Percentiles rank a stretch among this genome's conserved stretches.
Evolutionary conservation across 2,113 vertebrate species (phyloP).

Genomic region (Sclerurus mexicanus): DNA sequence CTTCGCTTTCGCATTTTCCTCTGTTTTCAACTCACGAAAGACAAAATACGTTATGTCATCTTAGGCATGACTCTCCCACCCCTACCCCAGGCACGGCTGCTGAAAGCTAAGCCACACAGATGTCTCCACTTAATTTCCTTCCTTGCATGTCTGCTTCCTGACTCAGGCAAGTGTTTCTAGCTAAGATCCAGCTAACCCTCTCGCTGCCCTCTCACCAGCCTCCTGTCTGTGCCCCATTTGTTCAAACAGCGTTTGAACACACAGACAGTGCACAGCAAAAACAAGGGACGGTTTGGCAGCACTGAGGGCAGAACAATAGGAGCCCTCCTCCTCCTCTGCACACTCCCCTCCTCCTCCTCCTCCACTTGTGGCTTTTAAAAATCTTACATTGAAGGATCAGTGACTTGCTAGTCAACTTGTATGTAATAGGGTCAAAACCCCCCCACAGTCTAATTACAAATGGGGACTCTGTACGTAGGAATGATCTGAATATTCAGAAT

Average conservation of each 20-base stretch:
- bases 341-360: not conserved
- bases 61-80: constrained; percentile 37
- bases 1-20: constrained; percentile 48
- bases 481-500: not conserved
- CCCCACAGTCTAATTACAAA: not conserved
- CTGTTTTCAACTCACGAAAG: constrained; percentile 57
- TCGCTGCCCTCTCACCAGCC: not conserved
- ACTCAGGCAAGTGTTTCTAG: constrained; percentile 8
- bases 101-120: constrained; percentile 48
- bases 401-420: not conserved
- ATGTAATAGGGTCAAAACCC: not conserved
- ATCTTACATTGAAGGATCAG: not conserved
- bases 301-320: constrained; percentile 49
- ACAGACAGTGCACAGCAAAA: constrained; percentile 10
- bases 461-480: not conserved
- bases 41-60: constrained; percentile 46
- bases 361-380: constrained; percentile 12
- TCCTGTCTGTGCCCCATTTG: not conserved
- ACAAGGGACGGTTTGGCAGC: constrained; percentile 34
- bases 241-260: not conserved
- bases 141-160: constrained; percentile 56
- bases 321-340: constrained; percentile 30
- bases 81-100: constrained; percentile 53
- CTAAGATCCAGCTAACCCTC: constrained; percentile 11
- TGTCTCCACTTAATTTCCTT: constrained; percentile 73